Percentiles rank a stretch among this genome's conserved stretches.
phyloP scores from a whole-genome alignment of 2,888 invertebrate genomes.

The Scrobipalpa atriplicella region DNA sequence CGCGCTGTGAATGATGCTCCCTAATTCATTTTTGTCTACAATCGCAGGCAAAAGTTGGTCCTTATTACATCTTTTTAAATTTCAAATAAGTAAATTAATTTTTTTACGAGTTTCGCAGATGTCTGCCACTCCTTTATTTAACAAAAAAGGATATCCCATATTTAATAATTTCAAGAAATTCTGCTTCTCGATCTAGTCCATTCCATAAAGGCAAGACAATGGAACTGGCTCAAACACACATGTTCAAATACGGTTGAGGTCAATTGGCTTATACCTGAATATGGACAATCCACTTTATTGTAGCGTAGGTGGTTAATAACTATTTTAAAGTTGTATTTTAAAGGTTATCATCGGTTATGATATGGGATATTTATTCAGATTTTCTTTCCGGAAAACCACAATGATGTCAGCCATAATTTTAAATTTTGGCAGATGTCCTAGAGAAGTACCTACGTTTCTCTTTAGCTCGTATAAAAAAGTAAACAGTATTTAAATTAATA shows the following conservation, averaged over 20 bases:
- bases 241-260: conserved; percentile 30
- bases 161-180: neutral
- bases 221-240: conserved; percentile 15
- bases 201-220: conserved; percentile 12
- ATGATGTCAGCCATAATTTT: neutral
- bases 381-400: neutral
- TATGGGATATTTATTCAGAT: conserved; percentile 7
- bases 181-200: conserved; percentile 17
- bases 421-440: too few species aligned
- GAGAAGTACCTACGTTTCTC: too few species aligned
- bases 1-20: too few species aligned
- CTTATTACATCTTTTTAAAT: too few species aligned
- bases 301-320: conserved; percentile 10
- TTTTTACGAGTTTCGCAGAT: too few species aligned
- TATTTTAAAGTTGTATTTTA: neutral
- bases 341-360: neutral
- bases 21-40: too few species aligned
- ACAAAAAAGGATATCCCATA: neutral
- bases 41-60: too few species aligned
- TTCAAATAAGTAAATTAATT: too few species aligned
- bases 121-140: neutral
- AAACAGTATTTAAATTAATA: too few species aligned
- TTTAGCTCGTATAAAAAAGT: too few species aligned
- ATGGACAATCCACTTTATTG: neutral
- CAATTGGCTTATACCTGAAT: conserved; percentile 34